Evolutionary conservation across 2,888 invertebrate genomes (phyloP), one percentile per base, ranked within the genome.

Genomic region (Luffia ferchaultella): DNA sequence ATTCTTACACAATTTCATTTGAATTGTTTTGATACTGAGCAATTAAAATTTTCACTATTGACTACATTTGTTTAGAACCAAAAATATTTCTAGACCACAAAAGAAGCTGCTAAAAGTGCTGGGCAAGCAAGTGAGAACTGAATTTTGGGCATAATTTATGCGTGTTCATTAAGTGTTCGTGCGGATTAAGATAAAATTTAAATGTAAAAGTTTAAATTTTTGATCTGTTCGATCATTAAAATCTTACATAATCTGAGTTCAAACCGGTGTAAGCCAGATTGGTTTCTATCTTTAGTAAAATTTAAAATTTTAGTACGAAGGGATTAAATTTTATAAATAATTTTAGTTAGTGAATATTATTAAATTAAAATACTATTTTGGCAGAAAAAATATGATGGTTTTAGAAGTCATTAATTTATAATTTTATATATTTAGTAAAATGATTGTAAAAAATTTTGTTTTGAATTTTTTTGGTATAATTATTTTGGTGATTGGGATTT

Each of bases 401-500:
- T 87, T 87, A 87, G 86, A 83, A 85, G 86, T 82, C 80, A 80
- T 72, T 50, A 52, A 65, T 63, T 75, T 76, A 75, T 7, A 9
- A 16, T 42, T 5, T 16, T 16, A n/a, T 85, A 86, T 77, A 85
- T 62, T 67, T 86, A 86, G 83, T 86, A 86, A 3, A 74, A 85
- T 72, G 65, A 76, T 73, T 65, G 69, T 61, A 86, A 74, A 63
- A 76, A 58, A 53, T 72, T 59, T 59, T 83, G 61, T 63, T 73
- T 66, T 60, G 73, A 60, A 54, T 85, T 61, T 71, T 79, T 1
- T 60, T 74, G 55, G 63, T 87, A 58, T 68, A 88, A 73, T 76
- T 88, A 74, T 60, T 89, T 68, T n/a, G n/a, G n/a, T n/a, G n/a
- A 63, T 90, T 64, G 83, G 85, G 45, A 83, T 89, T 45, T 79